A percentile compares a stretch with the other conserved stretches of the same genome.
phyloP scores from a whole-genome alignment of 2,113 vertebrate species.

The Microcebus ravelobensis region DNA sequence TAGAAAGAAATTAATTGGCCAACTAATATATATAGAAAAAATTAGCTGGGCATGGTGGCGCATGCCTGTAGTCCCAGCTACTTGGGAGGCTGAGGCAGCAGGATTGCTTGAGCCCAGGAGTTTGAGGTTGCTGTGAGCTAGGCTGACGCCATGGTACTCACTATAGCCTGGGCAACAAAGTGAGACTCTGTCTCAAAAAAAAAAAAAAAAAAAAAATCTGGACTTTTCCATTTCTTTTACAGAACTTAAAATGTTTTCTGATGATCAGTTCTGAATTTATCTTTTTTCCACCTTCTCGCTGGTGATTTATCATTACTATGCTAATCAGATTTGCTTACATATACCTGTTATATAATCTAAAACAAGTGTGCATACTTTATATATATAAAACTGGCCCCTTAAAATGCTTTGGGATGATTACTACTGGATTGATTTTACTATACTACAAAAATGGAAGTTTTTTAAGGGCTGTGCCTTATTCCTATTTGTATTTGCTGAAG shows the following conservation, averaged over 20 bases:
- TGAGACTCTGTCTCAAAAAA: too few species aligned
- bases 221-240: background rate
- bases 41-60: too few species aligned
- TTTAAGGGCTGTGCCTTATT: background rate
- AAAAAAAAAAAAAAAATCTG: background rate
- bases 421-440: background rate
- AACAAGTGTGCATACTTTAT: background rate
- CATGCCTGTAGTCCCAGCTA: too few species aligned
- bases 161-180: too few species aligned
- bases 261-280: background rate
- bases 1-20: too few species aligned
- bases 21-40: too few species aligned
- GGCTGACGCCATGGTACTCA: too few species aligned
- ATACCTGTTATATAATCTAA: background rate
- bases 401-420: conserved; percentile 26
- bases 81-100: too few species aligned
- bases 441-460: background rate
- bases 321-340: background rate
- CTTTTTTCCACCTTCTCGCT: background rate
- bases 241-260: background rate
- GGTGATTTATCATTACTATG: background rate
- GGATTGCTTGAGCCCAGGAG: too few species aligned
- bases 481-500: background rate
- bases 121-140: too few species aligned
- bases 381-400: background rate